Evolutionary conservation across 35 echinoderm and acorn worm genomes (phyloP), one percentile per base, ranked within the genome.

Genomic region (Heliocidaris erythrogramma): DNA sequence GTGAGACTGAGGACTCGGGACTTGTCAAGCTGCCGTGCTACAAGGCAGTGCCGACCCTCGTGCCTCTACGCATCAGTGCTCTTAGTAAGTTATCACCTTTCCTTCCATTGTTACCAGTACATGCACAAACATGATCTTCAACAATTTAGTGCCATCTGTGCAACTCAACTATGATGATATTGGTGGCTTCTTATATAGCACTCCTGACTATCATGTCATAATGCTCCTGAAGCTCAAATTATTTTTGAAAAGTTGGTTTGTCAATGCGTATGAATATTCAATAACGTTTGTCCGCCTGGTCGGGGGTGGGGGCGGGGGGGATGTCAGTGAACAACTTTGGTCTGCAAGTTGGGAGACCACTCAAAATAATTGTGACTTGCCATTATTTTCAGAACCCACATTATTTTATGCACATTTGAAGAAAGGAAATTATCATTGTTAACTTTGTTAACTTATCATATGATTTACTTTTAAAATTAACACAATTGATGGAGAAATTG

Each of bases 41-140:
- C 95, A 99, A 99, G 94, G 96, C 97, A 48, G 98, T 99, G 3
- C 96, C 98, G 0, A 97, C 98, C 56, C 89, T 99, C 13, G 97
- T 99, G 16, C 98, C 98, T 48, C 95, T 99, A 14, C 95, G 98
- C 60, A 96, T 99, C 97, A 97, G 98, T 96, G 98, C 98, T 47
- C 96, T 99, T 13, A 99, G 98, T 99, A 95, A 97, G 98, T 97
- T 47, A 87, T 13, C 52, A 32, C 42, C 35, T 9, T 29, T 42
- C 35, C 3, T 42, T 42, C 35, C 35, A 1, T 42, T 3, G 3
- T 42, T 42, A 42, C 3, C 30, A 85, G 1, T 42, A 42, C 32
- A 18, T 12, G 2, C 30, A 88, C 30, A 88, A 31, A 18, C 10
- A 88, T 88, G 86, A 31, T 30, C 30, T 88, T 30, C 86, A 88